Percentiles rank a stretch among this genome's conserved stretches.
Evolutionary conservation across 2,113 vertebrate species (phyloP).

Genomic region (Lepus timidus): DNA sequence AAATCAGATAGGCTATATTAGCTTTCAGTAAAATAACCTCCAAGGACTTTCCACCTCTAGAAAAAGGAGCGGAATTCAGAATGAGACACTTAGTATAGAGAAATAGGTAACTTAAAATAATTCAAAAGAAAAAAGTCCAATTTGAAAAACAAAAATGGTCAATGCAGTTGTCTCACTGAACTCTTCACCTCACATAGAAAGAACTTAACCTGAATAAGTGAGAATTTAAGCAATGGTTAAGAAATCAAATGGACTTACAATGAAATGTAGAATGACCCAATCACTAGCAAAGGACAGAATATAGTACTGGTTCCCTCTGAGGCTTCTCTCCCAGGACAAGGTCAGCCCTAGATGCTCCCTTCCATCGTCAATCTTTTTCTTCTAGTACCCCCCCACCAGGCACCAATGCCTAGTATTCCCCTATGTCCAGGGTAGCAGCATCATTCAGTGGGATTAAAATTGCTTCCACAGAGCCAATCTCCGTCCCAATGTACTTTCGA

Average conservation of each 20-base stretch:
- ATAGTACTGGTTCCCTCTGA: background rate
- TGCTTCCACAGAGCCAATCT: background rate
- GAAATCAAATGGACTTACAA: constrained; percentile 25
- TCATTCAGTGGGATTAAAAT: constrained; percentile 3
- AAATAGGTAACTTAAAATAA: constrained; percentile 51
- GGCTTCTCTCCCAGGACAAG: background rate
- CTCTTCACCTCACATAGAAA: background rate
- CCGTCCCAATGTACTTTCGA: background rate
- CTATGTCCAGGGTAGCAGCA: background rate
- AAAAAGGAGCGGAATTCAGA: background rate
- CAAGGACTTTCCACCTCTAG: background rate
- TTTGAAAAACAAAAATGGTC: constrained; percentile 34
- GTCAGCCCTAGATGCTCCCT: background rate
- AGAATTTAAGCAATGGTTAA: background rate
- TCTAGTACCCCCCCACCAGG: background rate
- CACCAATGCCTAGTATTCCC: background rate
- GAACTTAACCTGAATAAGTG: background rate
- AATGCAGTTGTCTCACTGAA: constrained; percentile 52
- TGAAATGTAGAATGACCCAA: background rate
- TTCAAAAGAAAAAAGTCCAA: constrained; percentile 16
- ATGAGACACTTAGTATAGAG: background rate
- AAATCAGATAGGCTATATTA: constrained; percentile 12
- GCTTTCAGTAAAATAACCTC: constrained; percentile 46
- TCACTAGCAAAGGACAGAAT: background rate
- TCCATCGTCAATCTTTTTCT: background rate